Evolutionary conservation across 2,888 invertebrate species (phyloP).

Genomic region (Campoplex nolae): DNA sequence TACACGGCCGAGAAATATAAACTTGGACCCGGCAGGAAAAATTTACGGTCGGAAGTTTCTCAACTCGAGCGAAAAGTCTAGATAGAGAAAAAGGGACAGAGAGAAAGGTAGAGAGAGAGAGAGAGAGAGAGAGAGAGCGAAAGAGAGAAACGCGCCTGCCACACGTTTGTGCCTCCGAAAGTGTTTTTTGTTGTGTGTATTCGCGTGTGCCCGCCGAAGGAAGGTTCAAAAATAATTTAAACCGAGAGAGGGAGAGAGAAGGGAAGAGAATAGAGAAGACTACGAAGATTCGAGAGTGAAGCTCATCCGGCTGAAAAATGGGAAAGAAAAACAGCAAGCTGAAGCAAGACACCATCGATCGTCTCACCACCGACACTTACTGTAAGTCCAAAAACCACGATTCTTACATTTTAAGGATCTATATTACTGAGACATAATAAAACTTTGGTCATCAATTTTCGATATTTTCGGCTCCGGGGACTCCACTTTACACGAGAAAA

Average conservation of each 20-base stretch:
- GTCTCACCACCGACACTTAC: constrained; percentile 96
- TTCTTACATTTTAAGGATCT: constrained; percentile 13
- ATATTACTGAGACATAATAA: neutral
- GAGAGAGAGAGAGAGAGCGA: constrained; percentile 4
- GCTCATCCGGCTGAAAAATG: constrained; percentile 87
- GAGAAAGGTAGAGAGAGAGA: too few relatives aligned
- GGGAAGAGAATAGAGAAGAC: constrained; percentile 49
- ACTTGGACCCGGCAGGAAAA: constrained; percentile 29
- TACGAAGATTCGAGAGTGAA: constrained; percentile 60
- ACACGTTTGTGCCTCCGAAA: constrained; percentile 47
- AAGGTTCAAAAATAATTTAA: constrained; percentile 9
- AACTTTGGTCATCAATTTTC: neutral
- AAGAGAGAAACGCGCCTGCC: constrained; percentile 19
- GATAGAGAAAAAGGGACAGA: neutral
- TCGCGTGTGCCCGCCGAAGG: constrained; percentile 26
- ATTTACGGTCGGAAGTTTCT: constrained; percentile 41
- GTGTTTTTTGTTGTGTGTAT: constrained; percentile 47
- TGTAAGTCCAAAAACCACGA: constrained; percentile 89
- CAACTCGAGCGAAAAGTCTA: constrained; percentile 48
- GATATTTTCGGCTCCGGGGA: neutral
- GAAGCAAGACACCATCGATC: constrained; percentile 97
- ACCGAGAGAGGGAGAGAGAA: constrained; percentile 16
- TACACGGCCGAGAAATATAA: constrained; percentile 24
- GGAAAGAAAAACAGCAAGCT: constrained; percentile 98
- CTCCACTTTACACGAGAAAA: neutral